These are phyloP conservation scores for Oncopeltus fasciatus DNA, from an alignment of 1,140 invertebrate species.

Conservation along the genomic window DNA sequence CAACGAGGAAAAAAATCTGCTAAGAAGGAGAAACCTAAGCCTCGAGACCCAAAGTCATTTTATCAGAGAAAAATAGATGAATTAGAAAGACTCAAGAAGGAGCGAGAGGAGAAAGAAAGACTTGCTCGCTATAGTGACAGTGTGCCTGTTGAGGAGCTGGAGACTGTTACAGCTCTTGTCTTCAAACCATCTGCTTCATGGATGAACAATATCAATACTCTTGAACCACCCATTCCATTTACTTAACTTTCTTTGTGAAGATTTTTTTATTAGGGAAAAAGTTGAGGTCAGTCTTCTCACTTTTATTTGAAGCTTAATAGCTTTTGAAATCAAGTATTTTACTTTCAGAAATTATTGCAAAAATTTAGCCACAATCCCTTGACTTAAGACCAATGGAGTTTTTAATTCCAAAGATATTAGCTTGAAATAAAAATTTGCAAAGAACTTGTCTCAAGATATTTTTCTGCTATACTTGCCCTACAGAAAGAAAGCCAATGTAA, in stretches of 20 bases:
- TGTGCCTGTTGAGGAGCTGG: conserved; percentile 12
- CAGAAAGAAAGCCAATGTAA: no score
- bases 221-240: neutral
- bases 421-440: no score
- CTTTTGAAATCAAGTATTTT: no score
- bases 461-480: no score
- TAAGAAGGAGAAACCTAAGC: neutral
- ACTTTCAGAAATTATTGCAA: no score
- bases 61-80: conserved; percentile 19
- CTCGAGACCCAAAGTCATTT: conserved; percentile 14
- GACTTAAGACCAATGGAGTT: no score
- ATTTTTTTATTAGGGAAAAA: neutral
- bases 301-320: no score
- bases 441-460: no score
- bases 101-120: neutral
- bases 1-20: conserved; percentile 1
- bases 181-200: conserved; percentile 12
- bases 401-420: no score
- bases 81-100: conserved; percentile 7
- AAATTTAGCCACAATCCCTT: no score
- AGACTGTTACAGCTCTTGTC: conserved; percentile 10
- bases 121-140: conserved; percentile 11
- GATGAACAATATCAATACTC: neutral
- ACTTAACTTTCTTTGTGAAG: neutral
- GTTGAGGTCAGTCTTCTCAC: neutral